Conservation (phyloP, 1,140 invertebrate genomes). For the Micrasema longulum region DNA sequence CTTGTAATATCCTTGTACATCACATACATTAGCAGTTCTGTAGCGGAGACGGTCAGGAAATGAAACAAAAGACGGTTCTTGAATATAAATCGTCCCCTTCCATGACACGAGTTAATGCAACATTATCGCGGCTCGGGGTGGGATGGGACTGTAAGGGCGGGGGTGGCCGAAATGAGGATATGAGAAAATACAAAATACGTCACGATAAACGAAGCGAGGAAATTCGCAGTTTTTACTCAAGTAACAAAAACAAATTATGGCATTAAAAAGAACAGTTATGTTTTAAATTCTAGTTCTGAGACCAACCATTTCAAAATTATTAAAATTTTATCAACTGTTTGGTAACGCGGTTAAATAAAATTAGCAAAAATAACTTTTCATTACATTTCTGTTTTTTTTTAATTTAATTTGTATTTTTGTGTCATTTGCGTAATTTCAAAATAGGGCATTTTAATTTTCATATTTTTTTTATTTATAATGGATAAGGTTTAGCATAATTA, state of each 20-base stretch:
- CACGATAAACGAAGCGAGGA: slow-evolving; percentile 7
- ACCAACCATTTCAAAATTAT: no score
- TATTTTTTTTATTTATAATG: no score
- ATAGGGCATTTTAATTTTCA: no score
- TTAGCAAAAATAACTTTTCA: no score
- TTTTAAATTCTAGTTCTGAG: no score
- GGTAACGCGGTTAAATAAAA: no score
- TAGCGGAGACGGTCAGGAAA: slow-evolving; percentile 50
- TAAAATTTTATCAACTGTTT: no score
- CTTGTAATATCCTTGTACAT: slow-evolving; percentile 36
- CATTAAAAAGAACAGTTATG: no score
- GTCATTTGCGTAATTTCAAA: no score
- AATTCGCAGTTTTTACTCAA: slow-evolving; percentile 2
- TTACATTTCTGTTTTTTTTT: no score
- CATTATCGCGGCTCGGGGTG: slow-evolving; percentile 22
- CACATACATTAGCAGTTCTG: slow-evolving; percentile 46
- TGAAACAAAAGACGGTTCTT: slow-evolving; percentile 53
- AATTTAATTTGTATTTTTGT: no score
- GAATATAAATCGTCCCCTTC: slow-evolving; percentile 52
- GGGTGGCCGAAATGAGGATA: slow-evolving; percentile 11
- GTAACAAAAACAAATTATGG: neutral
- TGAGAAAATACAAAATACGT: slow-evolving; percentile 32
- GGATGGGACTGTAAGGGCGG: neutral
- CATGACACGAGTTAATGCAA: slow-evolving; percentile 48
- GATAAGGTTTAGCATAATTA: no score